Evolutionary conservation across 1,140 invertebrate species (phyloP).

Genomic region (Drosophila serrata): DNA sequence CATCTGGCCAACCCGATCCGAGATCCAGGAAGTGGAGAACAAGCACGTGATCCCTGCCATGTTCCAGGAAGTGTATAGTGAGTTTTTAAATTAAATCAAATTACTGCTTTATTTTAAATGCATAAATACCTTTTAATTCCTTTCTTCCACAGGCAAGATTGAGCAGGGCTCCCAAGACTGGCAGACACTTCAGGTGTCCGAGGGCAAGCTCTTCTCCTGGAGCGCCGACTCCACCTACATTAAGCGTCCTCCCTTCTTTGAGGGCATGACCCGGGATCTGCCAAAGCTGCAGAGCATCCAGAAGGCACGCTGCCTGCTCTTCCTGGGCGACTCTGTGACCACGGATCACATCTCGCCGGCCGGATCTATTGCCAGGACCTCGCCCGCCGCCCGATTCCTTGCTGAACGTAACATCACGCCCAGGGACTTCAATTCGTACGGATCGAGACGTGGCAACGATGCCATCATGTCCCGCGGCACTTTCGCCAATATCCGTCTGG

Average conservation of each 20-base stretch:
- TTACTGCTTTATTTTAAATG: too few species aligned
- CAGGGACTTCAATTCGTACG: conserved; percentile 99
- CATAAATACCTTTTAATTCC: neutral
- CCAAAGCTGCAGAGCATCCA: conserved; percentile 87
- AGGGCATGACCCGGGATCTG: conserved; percentile 91
- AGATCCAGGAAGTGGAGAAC: conserved; percentile 96
- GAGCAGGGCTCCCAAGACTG: conserved; percentile 94
- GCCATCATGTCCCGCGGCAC: conserved; percentile 98
- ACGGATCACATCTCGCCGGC: conserved; percentile 99
- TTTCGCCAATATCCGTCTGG: conserved; percentile 98
- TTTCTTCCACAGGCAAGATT: conserved; percentile 88
- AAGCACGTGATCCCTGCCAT: conserved; percentile 97
- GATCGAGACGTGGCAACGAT: conserved; percentile 97
- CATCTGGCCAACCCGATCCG: conserved; percentile 97
- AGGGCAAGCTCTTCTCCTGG: conserved; percentile 96
- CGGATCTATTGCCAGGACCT: conserved; percentile 97
- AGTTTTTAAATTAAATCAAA: conserved; percentile 16
- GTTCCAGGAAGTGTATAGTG: conserved; percentile 94
- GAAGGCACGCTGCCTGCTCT: conserved; percentile 92
- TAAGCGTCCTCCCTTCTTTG: conserved; percentile 98
- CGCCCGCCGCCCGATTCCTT: conserved; percentile 96
- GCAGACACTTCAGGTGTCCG: conserved; percentile 93
- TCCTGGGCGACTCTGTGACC: conserved; percentile 97
- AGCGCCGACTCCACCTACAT: conserved; percentile 97
- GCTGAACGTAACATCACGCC: conserved; percentile 93